Conservation (phyloP, 2,113 vertebrate genomes). For the Apeltes quadracus region DNA sequence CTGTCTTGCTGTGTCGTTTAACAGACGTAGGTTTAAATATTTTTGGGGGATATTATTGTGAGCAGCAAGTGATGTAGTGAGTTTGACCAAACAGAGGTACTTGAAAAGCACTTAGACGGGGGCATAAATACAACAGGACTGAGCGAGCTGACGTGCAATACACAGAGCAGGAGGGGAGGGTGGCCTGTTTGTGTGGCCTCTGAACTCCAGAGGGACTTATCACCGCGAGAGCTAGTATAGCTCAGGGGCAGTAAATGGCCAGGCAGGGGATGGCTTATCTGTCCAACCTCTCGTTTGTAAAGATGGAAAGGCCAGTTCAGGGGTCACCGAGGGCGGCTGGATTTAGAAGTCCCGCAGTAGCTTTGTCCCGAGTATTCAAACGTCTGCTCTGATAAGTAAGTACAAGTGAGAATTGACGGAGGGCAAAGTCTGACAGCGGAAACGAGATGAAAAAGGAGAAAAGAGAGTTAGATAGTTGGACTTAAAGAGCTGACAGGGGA, state of each 20-base stretch:
- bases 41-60: conserved; percentile 37
- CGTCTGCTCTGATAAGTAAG: conserved; percentile 83
- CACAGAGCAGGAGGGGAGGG: conserved; percentile 70
- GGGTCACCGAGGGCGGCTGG: conserved; percentile 78
- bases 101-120: conserved; percentile 71
- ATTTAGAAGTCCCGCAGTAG: conserved; percentile 79
- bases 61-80: conserved; percentile 52
- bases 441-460: conserved; percentile 69
- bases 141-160: conserved; percentile 67
- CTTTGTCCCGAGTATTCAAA: conserved; percentile 77
- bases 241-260: conserved; percentile 72
- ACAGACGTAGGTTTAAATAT: conserved; percentile 46
- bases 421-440: conserved; percentile 71
- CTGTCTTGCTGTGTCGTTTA: conserved; percentile 37
- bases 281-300: conserved; percentile 77
- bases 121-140: conserved; percentile 67
- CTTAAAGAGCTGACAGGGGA: conserved; percentile 67
- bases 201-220: conserved; percentile 78
- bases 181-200: conserved; percentile 77
- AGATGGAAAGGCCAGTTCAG: conserved; percentile 80
- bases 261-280: conserved; percentile 77
- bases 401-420: conserved; percentile 78
- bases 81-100: conserved; percentile 54
- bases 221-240: conserved; percentile 71
- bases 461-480: conserved; percentile 57